Conservation (phyloP, 2,113 vertebrate species). For the Lutjanus erythropterus region DNA sequence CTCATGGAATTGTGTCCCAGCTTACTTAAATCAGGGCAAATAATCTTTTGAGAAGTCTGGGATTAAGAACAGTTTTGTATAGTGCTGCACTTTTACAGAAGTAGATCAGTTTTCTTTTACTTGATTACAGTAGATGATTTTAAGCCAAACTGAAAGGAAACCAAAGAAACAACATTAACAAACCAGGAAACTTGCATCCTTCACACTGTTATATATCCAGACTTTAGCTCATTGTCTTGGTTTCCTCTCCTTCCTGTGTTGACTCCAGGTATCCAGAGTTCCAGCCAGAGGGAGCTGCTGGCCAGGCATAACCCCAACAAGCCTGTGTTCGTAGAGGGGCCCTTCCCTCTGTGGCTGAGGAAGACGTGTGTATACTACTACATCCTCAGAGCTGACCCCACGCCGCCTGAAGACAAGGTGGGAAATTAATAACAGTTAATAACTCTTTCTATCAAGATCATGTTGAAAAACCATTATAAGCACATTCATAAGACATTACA, state of each 20-base stretch:
- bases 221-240: background rate
- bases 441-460: no score
- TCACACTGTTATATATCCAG: background rate
- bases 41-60: background rate
- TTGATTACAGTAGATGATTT: background rate
- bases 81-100: background rate
- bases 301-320: constrained; percentile 81
- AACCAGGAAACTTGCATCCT: background rate
- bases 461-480: no score
- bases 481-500: no score
- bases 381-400: constrained; percentile 88
- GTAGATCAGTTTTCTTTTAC: background rate
- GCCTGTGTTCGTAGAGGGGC: constrained; percentile 92
- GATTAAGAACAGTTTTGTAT: background rate
- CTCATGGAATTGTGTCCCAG: background rate
- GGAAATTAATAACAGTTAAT: no score
- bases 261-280: constrained; percentile 89
- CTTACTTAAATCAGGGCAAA: background rate
- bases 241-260: constrained; percentile 3
- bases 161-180: background rate
- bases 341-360: constrained; percentile 91
- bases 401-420: constrained; percentile 84
- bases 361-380: constrained; percentile 89
- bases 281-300: constrained; percentile 86
- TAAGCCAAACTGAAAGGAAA: background rate